Base-by-base conservation (phyloP, 2,888 invertebrate species). In the Trichogramma dendrolimi region DNA sequence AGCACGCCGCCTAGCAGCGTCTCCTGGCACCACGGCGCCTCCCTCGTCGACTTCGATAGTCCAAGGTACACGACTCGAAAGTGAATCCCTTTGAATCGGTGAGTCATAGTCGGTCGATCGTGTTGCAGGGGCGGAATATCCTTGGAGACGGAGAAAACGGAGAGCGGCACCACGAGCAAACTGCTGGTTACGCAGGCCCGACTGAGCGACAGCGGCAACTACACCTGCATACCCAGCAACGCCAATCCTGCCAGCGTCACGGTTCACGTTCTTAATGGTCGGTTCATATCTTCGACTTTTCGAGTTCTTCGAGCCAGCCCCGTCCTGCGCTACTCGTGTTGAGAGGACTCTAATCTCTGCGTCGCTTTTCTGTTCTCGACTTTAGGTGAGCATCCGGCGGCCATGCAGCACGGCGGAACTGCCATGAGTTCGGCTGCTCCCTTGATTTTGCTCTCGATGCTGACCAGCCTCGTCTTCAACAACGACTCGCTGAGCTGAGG, bases 181-280 rank as follows among this genome's bases (percentile, higher is more conserved):
- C 84, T 94, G 68, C 85, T 92, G 71, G 91, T 94, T 74, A 91
- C 92, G 61, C 88, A 92, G 73, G 94, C 94, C 50, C 86, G 90
- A 69, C 86, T 92, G 48, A 83, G 88, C 60, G 92, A 93, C 82
- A 91, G 89, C 52, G 94, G 94, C 71, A 93, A 93, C 83, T 94
- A 94, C 79, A 94, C 94, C 63, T 94, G 94, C 80, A 89, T 90
- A 71, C 93, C 94, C 61, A 89, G 89, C 75, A 90, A 79, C 72
- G 79, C 78, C 66, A 77, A 78, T 71, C 76, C 78, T 63, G 79
- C 78, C 63, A 79, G 77, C 69, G 78, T 79, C 63, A 74, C 74
- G 75, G 78, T 79, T 68, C 79, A 79, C 73, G 79, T 79, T 65
- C 75, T 79, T 71, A 79, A 79, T 71, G 79, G 79, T 79, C 72